Base-by-base conservation (phyloP, 1,140 invertebrate species). In the Leptinotarsa texana region DNA sequence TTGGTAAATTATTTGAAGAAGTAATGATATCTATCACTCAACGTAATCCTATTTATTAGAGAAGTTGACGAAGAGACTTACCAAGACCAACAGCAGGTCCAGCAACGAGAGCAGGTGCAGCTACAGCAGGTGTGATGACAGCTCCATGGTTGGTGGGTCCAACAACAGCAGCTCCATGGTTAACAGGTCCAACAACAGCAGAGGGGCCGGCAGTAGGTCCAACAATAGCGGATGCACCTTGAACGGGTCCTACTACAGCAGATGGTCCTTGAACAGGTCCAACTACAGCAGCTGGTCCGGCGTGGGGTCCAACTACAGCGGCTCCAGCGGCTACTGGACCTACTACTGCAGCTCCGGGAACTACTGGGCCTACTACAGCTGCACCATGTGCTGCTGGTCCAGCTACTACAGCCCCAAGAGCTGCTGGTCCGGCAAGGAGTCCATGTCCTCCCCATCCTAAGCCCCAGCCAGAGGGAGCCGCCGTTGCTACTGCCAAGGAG, bases 401-500 rank as follows among this genome's bases (percentile, higher is more conserved):
- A 13, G 68, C 15, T 18, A 70, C 18, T 71, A 72, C 63, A 63
- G 75, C 62, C 68, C 78, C 61, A 24, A 76, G 49, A 24, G 22
- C 69, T 33, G 62, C 72, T 48, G 22, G 15, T 17, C 51, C 51
- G n/a, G n/a, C 33, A 69, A 48, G 68, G 6, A 27, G 61, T 15
- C 71, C 71, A 65, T 65, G 71, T 13, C 69, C 68, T 57, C 51
- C 51, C 42, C 33, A 49, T 3, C 69, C 69, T 62, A 63, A 8
- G 18, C 74, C 75, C 47, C 67, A 65, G n/a, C 51, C 72, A 48
- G 65, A 49, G 1, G 80, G 79, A 69, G 75, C 73, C 15, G 79
- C 79, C 42, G 67, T 71, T 74, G 75, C 71, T 51, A 78, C 77
- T 47, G 80, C 77, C 24, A 81, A 74, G 72, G 73, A 74, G 74